Percentiles rank a stretch among this genome's conserved stretches.
Evolutionary conservation across 2,888 invertebrate genomes (phyloP).

Genomic region (Chymomyza amoena): DNA sequence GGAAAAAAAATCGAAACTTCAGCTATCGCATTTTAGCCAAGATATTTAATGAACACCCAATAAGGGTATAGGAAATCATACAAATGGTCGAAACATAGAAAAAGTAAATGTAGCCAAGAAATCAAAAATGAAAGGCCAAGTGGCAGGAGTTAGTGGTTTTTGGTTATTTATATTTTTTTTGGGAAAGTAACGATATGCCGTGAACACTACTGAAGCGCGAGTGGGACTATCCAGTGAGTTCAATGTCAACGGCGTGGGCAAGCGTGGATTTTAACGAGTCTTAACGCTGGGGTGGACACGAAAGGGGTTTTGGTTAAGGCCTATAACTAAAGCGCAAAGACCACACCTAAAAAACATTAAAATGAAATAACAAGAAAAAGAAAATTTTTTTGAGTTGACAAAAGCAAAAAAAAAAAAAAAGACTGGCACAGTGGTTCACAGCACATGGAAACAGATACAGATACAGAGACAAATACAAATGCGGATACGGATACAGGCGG

Average conservation of each 20-base stretch:
- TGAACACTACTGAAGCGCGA: slow-evolving; percentile 10
- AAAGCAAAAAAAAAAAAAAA: slow-evolving; percentile 19
- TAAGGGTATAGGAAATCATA: slow-evolving; percentile 24
- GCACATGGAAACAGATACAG: background rate
- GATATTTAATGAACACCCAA: background rate
- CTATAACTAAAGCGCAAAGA: slow-evolving; percentile 49
- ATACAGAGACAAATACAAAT: slow-evolving; percentile 20
- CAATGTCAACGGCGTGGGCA: slow-evolving; percentile 62
- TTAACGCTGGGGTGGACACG: background rate
- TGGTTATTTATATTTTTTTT: slow-evolving; percentile 39
- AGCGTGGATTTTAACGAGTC: slow-evolving; percentile 13
- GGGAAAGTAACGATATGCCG: slow-evolving; percentile 54
- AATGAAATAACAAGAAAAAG: slow-evolving; percentile 46
- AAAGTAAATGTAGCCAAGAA: slow-evolving; percentile 46
- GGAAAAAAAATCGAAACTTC: no score
- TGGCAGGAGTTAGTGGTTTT: slow-evolving; percentile 39
- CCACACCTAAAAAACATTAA: slow-evolving; percentile 60
- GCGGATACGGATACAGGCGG: slow-evolving; percentile 38
- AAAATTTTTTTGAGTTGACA: slow-evolving; percentile 27
- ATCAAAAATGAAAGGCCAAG: slow-evolving; percentile 59
- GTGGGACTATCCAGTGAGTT: slow-evolving; percentile 41
- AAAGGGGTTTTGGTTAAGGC: slow-evolving; percentile 40
- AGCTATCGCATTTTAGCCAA: no score
- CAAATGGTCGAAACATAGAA: background rate
- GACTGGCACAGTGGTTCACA: background rate